Percentiles rank a stretch among this genome's conserved stretches.
phyloP scores from a whole-genome alignment of 2,797 vertebrate species.

The Sebastes matsubarae region DNA sequence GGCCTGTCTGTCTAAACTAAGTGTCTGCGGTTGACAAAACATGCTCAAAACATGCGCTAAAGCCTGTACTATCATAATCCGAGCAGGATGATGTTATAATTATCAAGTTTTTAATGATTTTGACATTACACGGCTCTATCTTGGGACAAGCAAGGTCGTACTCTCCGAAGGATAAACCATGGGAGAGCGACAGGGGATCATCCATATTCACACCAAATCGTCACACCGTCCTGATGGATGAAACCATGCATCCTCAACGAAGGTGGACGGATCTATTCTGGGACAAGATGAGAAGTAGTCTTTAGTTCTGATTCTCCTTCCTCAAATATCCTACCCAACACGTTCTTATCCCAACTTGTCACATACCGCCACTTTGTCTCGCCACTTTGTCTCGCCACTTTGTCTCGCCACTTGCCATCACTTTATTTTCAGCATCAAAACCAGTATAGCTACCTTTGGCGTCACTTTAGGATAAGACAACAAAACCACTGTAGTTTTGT shows the following conservation, averaged over 20 bases:
- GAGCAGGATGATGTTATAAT: neutral
- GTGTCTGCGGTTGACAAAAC: slow-evolving; percentile 9
- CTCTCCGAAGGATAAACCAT: neutral
- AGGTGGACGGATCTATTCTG: neutral
- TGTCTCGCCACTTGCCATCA: no score
- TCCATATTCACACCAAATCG: neutral
- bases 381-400: no score
- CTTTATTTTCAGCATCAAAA: no score
- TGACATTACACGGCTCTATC: neutral
- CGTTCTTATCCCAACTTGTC: rapidly evolving
- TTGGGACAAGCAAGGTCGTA: neutral
- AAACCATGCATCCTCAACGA: neutral
- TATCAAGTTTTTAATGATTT: neutral
- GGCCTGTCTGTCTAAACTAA: slow-evolving; percentile 43
- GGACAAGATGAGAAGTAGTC: neutral
- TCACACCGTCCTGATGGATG: neutral
- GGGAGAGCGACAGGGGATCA: neutral
- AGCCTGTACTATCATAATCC: neutral
- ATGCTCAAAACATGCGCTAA: neutral
- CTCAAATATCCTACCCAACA: no score
- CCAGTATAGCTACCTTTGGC: no score
- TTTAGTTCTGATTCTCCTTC: neutral
- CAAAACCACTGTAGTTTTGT: no score
- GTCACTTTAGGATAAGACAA: no score
- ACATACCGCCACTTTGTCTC: no score